Percentiles rank a stretch among this genome's conserved stretches.
Conservation (phyloP, 2,888 invertebrate genomes). For the Entomobrya proxima region DNA sequence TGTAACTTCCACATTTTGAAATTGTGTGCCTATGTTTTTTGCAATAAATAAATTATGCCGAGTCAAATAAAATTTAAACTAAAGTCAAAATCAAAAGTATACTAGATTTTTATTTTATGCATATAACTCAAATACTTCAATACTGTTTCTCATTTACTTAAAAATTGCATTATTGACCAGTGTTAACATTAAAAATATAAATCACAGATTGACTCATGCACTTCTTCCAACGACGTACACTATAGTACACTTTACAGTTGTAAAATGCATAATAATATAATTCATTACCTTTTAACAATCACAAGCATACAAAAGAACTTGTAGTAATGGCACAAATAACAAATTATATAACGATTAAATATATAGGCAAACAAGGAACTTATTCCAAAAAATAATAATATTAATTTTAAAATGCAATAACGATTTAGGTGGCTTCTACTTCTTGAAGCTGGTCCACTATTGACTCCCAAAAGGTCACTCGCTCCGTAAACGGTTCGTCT, state of each 20-base stretch:
- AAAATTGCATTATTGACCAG: background rate
- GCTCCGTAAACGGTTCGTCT: constrained; percentile 68
- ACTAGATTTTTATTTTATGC: no score
- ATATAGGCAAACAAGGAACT: background rate
- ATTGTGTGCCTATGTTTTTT: no score
- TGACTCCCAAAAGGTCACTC: constrained; percentile 71
- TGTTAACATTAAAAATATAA: background rate
- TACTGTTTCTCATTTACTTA: background rate
- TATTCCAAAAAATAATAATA: background rate
- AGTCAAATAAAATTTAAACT: no score
- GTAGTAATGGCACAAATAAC: constrained; percentile 1
- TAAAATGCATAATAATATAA: no score
- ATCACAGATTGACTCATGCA: constrained; percentile 15
- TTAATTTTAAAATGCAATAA: background rate
- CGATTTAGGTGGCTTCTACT: background rate
- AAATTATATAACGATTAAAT: background rate
- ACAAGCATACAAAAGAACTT: background rate
- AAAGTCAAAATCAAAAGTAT: no score
- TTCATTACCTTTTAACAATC: no score
- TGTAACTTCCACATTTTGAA: background rate
- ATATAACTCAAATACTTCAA: no score
- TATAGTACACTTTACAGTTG: no score
- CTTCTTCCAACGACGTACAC: no score
- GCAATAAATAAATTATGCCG: no score
- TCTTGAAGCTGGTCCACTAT: constrained; percentile 52